Base-by-base conservation (phyloP, 2,888 invertebrate species). In the Melanophora roralis region DNA sequence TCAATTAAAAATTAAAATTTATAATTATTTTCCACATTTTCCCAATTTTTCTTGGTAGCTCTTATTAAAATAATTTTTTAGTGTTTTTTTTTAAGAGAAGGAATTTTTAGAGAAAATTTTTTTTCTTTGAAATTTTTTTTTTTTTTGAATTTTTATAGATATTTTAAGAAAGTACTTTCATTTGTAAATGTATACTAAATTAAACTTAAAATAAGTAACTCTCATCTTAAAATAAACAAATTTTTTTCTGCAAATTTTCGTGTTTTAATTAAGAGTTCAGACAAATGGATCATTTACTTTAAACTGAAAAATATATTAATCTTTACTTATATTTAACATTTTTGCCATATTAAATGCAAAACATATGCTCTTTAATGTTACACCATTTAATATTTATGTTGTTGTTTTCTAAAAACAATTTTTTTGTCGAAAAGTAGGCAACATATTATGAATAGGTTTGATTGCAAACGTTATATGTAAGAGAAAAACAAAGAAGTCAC, bases 401-500 rank as follows among this genome's bases (percentile, higher is more conserved):
- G 2, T n/a, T 12, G 43, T n/a, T 6, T 9, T 47, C 21, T 36
- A 14, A 12, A 47, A 8, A 45, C 14, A 27, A 14, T 6, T 59
- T 14, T 64, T 47, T 23, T 47, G 21, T 49, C 69, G 43, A 57
- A 77, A 71, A 71, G 76, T 77, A 71, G 69, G 76, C 64, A 76
- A 76, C 76, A 69, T 76, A 57, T 69, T 65, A 77, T 77, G 76
- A 77, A 77, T 64, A 43, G 76, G 32, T 77, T 77, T 71, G 76
- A 71, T 69, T 64, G 57, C 64, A 77, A 64, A 77, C 49, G 55
- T n/a, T 16, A 32, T 51, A 40, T 16, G 23, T 27, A 49, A 57
- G 8, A 23, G 38, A 21, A 57, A 59, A 65, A 57, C 57, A 51
- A 74, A 65, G 59, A 40, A 49, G 51, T 49, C 57, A 68, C 45